Evolutionary conservation across 2,888 invertebrate genomes (phyloP).

Genomic region (Sminthurides aquaticus): DNA sequence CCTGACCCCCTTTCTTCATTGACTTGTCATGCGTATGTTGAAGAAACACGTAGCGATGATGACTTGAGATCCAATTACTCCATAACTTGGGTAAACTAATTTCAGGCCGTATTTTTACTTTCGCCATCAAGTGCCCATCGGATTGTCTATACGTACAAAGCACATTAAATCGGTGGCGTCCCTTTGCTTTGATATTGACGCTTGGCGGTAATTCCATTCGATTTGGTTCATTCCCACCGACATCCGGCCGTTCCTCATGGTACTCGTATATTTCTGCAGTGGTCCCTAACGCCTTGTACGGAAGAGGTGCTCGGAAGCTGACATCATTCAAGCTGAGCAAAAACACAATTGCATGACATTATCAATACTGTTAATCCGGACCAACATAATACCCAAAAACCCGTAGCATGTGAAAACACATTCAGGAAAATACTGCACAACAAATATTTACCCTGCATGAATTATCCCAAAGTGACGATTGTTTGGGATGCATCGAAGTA

Average conservation of each 20-base stretch:
- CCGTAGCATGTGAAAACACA: too few species aligned
- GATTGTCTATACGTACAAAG: slow-evolving; percentile 49
- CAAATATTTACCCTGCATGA: slow-evolving; percentile 47
- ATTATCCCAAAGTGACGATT: slow-evolving; percentile 62
- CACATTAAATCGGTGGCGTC: slow-evolving; percentile 65
- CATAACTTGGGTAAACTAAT: slow-evolving; percentile 49
- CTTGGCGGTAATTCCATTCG: slow-evolving; percentile 14
- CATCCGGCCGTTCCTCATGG: slow-evolving; percentile 48
- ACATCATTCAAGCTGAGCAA: slow-evolving; percentile 12
- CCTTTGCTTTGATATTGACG: slow-evolving; percentile 58
- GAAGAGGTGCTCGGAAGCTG: slow-evolving; percentile 12
- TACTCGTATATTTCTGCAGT: slow-evolving; percentile 61
- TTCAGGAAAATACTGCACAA: too few species aligned
- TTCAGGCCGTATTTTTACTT: slow-evolving; percentile 64
- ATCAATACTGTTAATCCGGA: neutral
- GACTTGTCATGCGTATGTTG: neutral
- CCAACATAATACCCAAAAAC: too few species aligned
- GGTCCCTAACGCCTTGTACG: slow-evolving; percentile 51
- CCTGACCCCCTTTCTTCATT: neutral
- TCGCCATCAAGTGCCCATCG: slow-evolving; percentile 52
- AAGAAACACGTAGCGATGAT: slow-evolving; percentile 17
- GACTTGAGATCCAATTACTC: slow-evolving; percentile 2
- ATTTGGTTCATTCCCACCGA: neutral
- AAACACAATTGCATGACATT: neutral
- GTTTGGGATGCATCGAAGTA: slow-evolving; percentile 54